These are phyloP conservation scores for Eurypyga helias DNA, from an alignment of 2,113 vertebrate genomes.

Conservation along the genomic window DNA sequence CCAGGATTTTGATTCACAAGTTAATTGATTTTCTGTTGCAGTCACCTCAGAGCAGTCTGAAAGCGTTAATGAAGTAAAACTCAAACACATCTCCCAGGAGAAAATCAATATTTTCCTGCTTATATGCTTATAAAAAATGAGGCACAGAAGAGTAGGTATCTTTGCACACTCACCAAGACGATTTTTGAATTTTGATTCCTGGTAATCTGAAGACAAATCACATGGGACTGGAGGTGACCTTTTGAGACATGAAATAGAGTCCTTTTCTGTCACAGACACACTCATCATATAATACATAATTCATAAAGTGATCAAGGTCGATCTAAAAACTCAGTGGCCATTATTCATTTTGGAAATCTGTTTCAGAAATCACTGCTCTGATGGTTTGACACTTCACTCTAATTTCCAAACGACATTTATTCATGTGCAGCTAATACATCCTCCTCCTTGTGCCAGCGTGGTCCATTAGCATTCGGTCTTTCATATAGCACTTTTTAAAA, in stretches of 20 bases:
- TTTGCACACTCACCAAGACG: neutral
- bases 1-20: neutral
- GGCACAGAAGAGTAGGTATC: neutral
- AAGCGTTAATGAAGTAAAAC: neutral
- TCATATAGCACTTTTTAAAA: neutral
- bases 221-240: neutral
- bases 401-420: neutral
- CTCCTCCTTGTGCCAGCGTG: neutral
- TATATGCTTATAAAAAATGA: neutral
- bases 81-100: neutral
- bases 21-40: neutral
- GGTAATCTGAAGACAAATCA: neutral
- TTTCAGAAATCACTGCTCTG: neutral
- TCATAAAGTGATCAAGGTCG: neutral
- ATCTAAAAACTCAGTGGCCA: neutral
- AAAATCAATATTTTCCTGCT: neutral
- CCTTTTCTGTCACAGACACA: neutral
- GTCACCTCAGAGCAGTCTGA: neutral
- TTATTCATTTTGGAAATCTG: neutral
- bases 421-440: neutral
- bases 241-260: neutral
- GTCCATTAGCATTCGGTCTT: neutral
- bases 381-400: neutral
- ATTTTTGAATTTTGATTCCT: neutral
- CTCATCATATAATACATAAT: neutral